These are phyloP conservation scores for Gyps fulvus DNA, from an alignment of 2,113 vertebrate species.

Conservation along the genomic window DNA sequence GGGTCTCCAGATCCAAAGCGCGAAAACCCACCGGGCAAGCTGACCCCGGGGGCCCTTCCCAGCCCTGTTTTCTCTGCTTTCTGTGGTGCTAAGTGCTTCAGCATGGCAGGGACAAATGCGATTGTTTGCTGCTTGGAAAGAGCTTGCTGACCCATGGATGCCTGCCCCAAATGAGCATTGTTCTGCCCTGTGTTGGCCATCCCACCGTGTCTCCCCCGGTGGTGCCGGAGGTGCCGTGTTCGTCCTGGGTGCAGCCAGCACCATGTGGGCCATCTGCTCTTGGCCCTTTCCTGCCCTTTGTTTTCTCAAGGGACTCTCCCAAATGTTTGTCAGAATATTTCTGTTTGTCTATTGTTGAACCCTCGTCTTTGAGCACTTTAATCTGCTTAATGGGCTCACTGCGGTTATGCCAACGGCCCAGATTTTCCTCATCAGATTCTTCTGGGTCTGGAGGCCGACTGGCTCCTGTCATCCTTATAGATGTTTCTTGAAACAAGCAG, in stretches of 20 bases:
- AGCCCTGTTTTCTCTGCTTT: slow-evolving; percentile 13
- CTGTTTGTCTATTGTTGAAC: neutral
- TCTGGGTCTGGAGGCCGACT: neutral
- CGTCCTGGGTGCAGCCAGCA: neutral
- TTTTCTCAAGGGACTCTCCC: neutral
- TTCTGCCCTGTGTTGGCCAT: neutral
- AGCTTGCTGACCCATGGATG: neutral
- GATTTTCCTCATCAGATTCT: neutral
- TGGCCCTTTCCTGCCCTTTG: neutral
- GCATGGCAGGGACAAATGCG: neutral
- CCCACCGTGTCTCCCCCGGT: neutral
- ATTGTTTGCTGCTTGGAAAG: neutral
- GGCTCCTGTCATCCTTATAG: neutral
- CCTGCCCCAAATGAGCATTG: neutral
- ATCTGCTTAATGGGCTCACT: neutral
- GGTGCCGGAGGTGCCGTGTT: neutral
- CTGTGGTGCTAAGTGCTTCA: slow-evolving; percentile 33
- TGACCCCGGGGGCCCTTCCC: neutral
- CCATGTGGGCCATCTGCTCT: neutral
- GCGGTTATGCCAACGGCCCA: neutral
- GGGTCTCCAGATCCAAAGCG: neutral
- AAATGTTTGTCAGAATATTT: neutral
- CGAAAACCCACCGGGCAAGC: neutral
- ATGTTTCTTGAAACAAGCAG: neutral
- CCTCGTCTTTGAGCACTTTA: neutral